These are phyloP conservation scores for Python bivittatus DNA, from an alignment of 2,113 vertebrate genomes.

Conservation along the genomic window DNA sequence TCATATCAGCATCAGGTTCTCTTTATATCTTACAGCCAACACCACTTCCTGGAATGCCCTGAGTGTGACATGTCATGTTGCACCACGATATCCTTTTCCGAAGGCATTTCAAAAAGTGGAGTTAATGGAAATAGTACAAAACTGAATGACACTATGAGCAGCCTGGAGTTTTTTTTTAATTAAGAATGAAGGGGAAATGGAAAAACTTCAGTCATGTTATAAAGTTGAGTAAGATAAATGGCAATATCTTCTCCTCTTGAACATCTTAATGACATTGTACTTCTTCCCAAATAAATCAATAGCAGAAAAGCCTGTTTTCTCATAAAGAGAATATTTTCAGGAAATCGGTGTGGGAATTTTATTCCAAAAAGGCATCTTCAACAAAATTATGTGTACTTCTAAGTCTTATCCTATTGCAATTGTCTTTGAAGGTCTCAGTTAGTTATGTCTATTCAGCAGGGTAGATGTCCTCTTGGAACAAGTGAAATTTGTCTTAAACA, in stretches of 20 bases:
- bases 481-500: not conserved
- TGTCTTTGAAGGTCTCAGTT: slow-evolving; percentile 13
- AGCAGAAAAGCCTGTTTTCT: not conserved
- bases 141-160: not conserved
- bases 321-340: not conserved
- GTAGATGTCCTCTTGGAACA: accelerated
- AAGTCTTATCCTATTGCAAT: not conserved
- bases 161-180: not conserved
- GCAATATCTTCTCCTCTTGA: not conserved
- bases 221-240: not conserved
- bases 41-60: not conserved
- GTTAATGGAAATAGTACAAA: not conserved
- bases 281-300: not conserved
- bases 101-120: not conserved
- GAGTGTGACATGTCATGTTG: not conserved
- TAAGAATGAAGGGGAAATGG: not conserved
- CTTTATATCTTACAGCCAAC: not conserved
- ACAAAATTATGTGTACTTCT: not conserved
- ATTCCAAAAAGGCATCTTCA: slow-evolving; percentile 20
- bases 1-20: not conserved
- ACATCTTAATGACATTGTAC: not conserved
- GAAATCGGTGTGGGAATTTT: not conserved
- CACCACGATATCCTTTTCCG: not conserved
- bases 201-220: not conserved
- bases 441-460: accelerated